Conservation (phyloP, 2,888 invertebrate species). For the Phyllotreta striolata region DNA sequence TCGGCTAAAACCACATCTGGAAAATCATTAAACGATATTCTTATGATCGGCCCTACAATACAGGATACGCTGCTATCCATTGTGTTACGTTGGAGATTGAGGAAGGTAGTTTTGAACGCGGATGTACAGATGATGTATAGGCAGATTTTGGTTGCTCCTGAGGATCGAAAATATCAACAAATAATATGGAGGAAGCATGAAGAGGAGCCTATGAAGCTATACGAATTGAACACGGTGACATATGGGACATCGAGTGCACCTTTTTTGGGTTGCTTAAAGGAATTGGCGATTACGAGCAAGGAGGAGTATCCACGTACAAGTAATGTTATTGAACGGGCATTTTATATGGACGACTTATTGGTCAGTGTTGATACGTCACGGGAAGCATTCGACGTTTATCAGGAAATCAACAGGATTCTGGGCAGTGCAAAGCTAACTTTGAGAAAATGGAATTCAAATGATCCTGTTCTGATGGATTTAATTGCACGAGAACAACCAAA, state of each 20-base stretch:
- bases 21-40: conserved; percentile 31
- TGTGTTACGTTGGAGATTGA: conserved; percentile 25
- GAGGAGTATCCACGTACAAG: conserved; percentile 25
- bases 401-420: too few relatives aligned
- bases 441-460: conserved; percentile 36
- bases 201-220: conserved; percentile 26
- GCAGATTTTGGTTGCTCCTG: conserved; percentile 26
- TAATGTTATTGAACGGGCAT: conserved; percentile 27
- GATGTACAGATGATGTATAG: conserved; percentile 39
- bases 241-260: conserved; percentile 33
- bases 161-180: conserved; percentile 35
- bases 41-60: conserved; percentile 20
- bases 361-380: conserved; percentile 26
- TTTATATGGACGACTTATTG: conserved; percentile 38
- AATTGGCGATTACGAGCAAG: conserved; percentile 22
- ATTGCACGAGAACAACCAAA: conserved; percentile 5
- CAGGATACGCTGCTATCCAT: conserved; percentile 36
- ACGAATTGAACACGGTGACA: conserved; percentile 33
- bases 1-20: conserved; percentile 16
- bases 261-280: conserved; percentile 13
- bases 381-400: conserved; percentile 26
- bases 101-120: conserved; percentile 31
- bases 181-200: conserved; percentile 35
- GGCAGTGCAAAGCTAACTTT: too few relatives aligned
- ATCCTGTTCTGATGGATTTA: conserved; percentile 1